Percentiles rank a stretch among this genome's conserved stretches.
Evolutionary conservation across 2,888 invertebrate genomes (phyloP).

Genomic region (Drosophila yooni): DNA sequence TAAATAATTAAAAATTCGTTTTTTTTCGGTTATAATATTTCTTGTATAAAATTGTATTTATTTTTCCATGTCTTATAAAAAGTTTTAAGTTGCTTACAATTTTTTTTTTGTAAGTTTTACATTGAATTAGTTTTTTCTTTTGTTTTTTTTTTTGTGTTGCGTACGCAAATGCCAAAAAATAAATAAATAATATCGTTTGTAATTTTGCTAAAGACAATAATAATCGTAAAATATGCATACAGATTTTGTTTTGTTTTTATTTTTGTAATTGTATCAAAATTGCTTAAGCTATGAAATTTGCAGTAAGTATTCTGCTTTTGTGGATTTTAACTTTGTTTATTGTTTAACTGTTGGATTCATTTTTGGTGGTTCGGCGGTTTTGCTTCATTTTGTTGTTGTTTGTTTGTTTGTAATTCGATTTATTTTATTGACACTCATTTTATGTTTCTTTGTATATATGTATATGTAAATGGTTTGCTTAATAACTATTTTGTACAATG

Average conservation of each 20-base stretch:
- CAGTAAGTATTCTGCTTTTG: slow-evolving; percentile 25
- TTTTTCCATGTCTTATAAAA: slow-evolving; percentile 69
- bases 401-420: slow-evolving; percentile 11
- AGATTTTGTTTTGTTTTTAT: slow-evolving; percentile 20
- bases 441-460: slow-evolving; percentile 50
- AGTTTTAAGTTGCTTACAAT: slow-evolving; percentile 62
- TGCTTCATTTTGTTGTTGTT: background rate
- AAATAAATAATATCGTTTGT: slow-evolving; percentile 43
- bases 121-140: slow-evolving; percentile 40
- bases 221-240: slow-evolving; percentile 63
- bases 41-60: slow-evolving; percentile 76
- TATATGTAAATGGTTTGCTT: slow-evolving; percentile 70
- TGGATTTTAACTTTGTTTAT: slow-evolving; percentile 22
- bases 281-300: slow-evolving; percentile 44
- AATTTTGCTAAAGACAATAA: slow-evolving; percentile 75
- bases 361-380: slow-evolving; percentile 64
- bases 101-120: slow-evolving; percentile 53
- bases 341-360: slow-evolving; percentile 27
- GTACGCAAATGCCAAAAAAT: slow-evolving; percentile 47
- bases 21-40: slow-evolving; percentile 2
- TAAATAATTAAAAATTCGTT: background rate
- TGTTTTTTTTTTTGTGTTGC: slow-evolving; percentile 32
- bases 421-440: slow-evolving; percentile 54
- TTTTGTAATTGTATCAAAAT: slow-evolving; percentile 67
- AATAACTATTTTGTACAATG: slow-evolving; percentile 79